Conservation (phyloP, 2,113 vertebrate species). For the Ellobius talpinus region DNA sequence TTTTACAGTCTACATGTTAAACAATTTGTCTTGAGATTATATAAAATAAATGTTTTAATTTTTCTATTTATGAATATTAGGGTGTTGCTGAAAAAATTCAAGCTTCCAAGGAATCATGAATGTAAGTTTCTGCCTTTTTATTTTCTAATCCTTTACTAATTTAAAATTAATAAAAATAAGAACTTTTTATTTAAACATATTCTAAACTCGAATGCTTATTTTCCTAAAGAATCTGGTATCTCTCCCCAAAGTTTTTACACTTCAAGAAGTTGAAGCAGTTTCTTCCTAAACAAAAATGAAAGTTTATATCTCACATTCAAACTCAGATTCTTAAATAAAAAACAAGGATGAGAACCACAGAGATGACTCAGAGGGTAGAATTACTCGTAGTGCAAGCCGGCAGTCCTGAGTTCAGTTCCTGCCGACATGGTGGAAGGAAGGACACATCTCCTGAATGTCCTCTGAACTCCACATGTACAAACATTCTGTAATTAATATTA, state of each 20-base stretch:
- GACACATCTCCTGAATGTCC: not conserved
- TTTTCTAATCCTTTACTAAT: not conserved
- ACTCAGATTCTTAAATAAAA: not conserved
- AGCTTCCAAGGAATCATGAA: slow-evolving; percentile 88
- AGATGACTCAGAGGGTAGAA: not conserved
- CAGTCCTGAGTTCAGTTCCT: not conserved
- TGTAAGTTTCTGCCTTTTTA: slow-evolving; percentile 84
- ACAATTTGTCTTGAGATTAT: slow-evolving; percentile 14
- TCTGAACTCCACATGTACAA: not conserved
- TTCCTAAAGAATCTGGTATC: not conserved
- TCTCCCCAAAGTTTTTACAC: not conserved
- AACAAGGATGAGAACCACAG: no score
- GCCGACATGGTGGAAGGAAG: not conserved
- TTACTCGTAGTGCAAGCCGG: no score
- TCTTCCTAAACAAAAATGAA: slow-evolving; percentile 44
- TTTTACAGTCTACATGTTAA: not conserved
- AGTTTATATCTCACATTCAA: slow-evolving; percentile 1
- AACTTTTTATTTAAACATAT: slow-evolving; percentile 38
- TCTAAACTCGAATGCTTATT: slow-evolving; percentile 27
- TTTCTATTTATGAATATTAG: slow-evolving; percentile 80
- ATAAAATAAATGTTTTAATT: slow-evolving; percentile 53
- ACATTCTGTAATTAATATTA: no score
- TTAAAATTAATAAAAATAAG: slow-evolving; percentile 3
- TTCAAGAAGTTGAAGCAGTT: slow-evolving; percentile 28
- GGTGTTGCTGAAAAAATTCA: slow-evolving; percentile 90